Percentiles rank a stretch among this genome's conserved stretches.
phyloP scores from a whole-genome alignment of 2,113 vertebrate genomes.

The Trematocara nigrifrons region DNA sequence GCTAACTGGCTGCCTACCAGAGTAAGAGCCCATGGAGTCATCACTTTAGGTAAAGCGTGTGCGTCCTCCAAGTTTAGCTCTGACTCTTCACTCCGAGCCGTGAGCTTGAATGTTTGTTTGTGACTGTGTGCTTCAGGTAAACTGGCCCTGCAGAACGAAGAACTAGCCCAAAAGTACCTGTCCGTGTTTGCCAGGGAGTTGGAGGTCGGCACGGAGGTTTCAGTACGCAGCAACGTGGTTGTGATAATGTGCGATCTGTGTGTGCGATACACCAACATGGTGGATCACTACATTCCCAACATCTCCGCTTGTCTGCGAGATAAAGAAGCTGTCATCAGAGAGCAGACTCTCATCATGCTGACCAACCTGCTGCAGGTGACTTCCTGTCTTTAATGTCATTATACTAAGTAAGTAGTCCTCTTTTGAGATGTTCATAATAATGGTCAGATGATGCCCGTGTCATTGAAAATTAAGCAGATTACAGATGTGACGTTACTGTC shows the following conservation, averaged over 20 bases:
- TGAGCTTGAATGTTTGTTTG: no score
- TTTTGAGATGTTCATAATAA: fast-evolving
- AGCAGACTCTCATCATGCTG: slow-evolving; percentile 87
- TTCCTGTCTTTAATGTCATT: not conserved
- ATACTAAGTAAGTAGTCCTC: not conserved
- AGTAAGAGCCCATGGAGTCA: slow-evolving; percentile 86
- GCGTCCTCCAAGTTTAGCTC: fast-evolving
- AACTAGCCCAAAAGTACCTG: slow-evolving; percentile 82
- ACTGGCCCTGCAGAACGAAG: slow-evolving; percentile 88
- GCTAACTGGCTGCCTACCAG: slow-evolving; percentile 74
- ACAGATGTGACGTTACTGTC: fast-evolving
- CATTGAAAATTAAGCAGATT: not conserved
- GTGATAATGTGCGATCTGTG: slow-evolving; percentile 91
- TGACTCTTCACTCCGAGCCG: not conserved
- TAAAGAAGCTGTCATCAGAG: slow-evolving; percentile 77
- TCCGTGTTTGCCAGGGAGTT: slow-evolving; percentile 85
- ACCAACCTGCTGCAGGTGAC: slow-evolving; percentile 89
- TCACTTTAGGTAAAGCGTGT: slow-evolving; percentile 79
- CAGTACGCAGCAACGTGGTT: slow-evolving; percentile 83
- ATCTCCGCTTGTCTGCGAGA: slow-evolving; percentile 85
- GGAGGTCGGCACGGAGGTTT: slow-evolving; percentile 77
- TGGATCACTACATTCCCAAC: slow-evolving; percentile 85
- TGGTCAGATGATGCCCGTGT: not conserved
- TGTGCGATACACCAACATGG: slow-evolving; percentile 85
- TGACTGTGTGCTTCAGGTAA: slow-evolving; percentile 74